phyloP scores from a whole-genome alignment of 1,140 invertebrate species.

The Mamestra configurata region DNA sequence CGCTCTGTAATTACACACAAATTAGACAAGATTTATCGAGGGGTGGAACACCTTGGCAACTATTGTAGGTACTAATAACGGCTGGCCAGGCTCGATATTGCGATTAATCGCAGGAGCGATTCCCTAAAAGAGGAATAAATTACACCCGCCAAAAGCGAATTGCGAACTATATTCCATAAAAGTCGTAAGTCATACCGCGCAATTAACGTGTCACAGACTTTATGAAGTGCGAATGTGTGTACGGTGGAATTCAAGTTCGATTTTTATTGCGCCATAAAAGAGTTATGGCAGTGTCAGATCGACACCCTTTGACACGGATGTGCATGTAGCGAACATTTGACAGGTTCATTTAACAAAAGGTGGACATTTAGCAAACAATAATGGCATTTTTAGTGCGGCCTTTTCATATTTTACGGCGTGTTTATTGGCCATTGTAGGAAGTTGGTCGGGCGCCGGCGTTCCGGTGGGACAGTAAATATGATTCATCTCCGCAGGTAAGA shows the following conservation, averaged over 20 bases:
- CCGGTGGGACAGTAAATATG: constrained; percentile 69
- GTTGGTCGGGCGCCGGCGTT: constrained; percentile 65
- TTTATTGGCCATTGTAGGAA: constrained; percentile 83
- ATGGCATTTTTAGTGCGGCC: constrained; percentile 81
- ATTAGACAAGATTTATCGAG: constrained; percentile 88
- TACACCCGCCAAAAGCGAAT: constrained; percentile 12
- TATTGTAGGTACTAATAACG: constrained; percentile 86
- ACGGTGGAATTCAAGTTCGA: constrained; percentile 53
- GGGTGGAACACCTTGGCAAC: constrained; percentile 87
- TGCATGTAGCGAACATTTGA: constrained; percentile 64
- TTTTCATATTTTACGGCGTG: constrained; percentile 84
- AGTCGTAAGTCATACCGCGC: constrained; percentile 59
- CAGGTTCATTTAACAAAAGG: constrained; percentile 82
- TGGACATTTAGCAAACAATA: constrained; percentile 83
- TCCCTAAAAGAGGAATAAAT: constrained; percentile 35
- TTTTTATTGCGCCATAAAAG: constrained; percentile 58
- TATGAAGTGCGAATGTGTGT: constrained; percentile 61
- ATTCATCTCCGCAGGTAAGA: constrained; percentile 72
- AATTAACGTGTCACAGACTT: constrained; percentile 70
- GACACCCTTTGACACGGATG: constrained; percentile 46
- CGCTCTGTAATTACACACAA: constrained; percentile 88
- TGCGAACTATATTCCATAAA: constrained; percentile 28
- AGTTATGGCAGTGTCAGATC: constrained; percentile 28
- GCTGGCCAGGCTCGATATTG: constrained; percentile 84
- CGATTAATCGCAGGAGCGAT: constrained; percentile 75